Evolutionary conservation across 2,113 vertebrate genomes (phyloP).

Genomic region (Melanocharis versteri): DNA sequence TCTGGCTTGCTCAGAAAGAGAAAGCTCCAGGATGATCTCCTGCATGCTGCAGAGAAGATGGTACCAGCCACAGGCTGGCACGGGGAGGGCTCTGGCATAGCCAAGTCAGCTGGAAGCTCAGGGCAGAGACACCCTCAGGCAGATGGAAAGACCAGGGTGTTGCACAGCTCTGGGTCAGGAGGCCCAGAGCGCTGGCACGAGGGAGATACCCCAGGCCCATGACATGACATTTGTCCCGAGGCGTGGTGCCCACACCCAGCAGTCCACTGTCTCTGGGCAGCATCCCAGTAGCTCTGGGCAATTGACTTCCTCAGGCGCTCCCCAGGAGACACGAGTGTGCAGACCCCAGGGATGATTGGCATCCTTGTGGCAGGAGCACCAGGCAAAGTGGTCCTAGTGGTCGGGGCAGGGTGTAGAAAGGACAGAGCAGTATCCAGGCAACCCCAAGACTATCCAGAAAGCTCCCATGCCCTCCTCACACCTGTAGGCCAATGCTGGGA

Average conservation of each 20-base stretch:
- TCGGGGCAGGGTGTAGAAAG: not conserved
- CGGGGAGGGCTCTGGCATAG: not conserved
- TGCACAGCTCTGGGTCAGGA: not conserved
- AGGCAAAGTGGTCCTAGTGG: not conserved
- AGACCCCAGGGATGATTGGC: not conserved
- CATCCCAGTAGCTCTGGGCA: not conserved
- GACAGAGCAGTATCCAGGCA: not conserved
- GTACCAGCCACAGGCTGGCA: not conserved
- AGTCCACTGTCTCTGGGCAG: not conserved
- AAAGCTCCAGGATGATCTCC: not conserved
- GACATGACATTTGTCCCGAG: not conserved
- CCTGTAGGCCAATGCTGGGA: not conserved
- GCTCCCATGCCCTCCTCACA: not conserved
- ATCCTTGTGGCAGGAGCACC: not conserved
- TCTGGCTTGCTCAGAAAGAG: not conserved
- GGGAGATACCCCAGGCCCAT: not conserved
- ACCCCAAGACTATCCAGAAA: not conserved
- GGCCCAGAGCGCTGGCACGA: not conserved
- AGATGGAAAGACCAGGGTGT: not conserved
- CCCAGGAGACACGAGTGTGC: not conserved
- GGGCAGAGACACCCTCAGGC: not conserved
- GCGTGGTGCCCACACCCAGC: not conserved
- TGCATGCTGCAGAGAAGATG: rapidly evolving
- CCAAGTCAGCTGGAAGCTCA: not conserved
- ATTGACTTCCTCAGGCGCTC: not conserved